Conservation (phyloP, 2,797 vertebrate species). For the Xenentodon cancila region DNA sequence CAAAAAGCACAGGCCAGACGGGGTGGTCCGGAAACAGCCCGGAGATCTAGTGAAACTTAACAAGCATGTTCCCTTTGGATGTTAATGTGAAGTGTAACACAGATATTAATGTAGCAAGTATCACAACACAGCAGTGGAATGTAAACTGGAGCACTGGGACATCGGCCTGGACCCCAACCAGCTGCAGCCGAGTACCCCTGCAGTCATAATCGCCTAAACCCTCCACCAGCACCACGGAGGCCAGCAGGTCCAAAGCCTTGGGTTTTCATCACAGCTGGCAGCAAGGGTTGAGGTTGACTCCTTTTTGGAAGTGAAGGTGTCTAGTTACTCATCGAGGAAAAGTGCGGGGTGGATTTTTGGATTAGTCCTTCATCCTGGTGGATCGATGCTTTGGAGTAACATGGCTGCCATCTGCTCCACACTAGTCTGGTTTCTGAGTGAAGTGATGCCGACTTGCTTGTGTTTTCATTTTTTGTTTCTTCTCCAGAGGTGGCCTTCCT, state of each 20-base stretch:
- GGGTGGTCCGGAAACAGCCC: conserved; percentile 77
- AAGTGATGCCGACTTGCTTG: conserved; percentile 21
- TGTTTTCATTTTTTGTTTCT: conserved; percentile 21
- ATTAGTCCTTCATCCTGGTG: conserved; percentile 46
- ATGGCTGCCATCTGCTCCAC: conserved; percentile 15
- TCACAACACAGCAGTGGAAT: conserved; percentile 77
- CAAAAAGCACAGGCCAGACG: conserved; percentile 66
- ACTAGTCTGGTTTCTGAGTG: conserved; percentile 5
- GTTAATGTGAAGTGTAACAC: conserved; percentile 76
- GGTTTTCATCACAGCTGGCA: conserved; percentile 44
- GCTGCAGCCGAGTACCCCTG: conserved; percentile 55
- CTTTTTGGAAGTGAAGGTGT: conserved; percentile 36
- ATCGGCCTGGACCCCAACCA: conserved; percentile 57
- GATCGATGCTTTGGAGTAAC: not conserved
- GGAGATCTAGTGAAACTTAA: conserved; percentile 76
- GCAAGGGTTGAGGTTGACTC: conserved; percentile 32
- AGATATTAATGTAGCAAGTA: conserved; percentile 80
- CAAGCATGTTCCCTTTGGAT: conserved; percentile 76
- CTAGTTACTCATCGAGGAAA: conserved; percentile 46
- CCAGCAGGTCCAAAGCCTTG: conserved; percentile 21
- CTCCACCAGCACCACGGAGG: conserved; percentile 1
- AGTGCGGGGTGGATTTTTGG: conserved; percentile 21
- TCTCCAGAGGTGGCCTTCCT: conserved; percentile 90
- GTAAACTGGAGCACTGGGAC: conserved; percentile 76
- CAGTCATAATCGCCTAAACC: conserved; percentile 35